phyloP scores from a whole-genome alignment of 2,888 invertebrate genomes.

The Callyntrura sp. region DNA sequence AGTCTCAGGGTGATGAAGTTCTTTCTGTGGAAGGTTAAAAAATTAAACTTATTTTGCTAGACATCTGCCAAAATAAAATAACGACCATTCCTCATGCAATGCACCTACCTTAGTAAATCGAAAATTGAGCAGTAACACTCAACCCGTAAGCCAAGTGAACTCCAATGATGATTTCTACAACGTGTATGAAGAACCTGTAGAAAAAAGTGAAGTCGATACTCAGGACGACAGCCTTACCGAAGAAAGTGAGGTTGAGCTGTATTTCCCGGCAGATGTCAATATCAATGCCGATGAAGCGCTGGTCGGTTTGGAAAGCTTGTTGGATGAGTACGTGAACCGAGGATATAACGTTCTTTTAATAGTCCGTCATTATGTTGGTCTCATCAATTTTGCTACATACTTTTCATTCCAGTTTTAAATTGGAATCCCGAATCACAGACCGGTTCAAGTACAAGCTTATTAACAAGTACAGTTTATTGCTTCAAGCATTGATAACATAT shows the following conservation, averaged over 20 bases:
- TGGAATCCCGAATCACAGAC: slow-evolving; percentile 80
- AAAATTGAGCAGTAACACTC: neutral
- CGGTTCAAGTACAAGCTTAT: slow-evolving; percentile 77
- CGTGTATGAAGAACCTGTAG: slow-evolving; percentile 47
- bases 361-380: no score
- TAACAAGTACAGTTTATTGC: slow-evolving; percentile 81
- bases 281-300: slow-evolving; percentile 79
- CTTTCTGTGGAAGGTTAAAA: neutral
- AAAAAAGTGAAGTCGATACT: slow-evolving; percentile 37
- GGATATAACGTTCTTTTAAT: neutral
- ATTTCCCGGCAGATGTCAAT: slow-evolving; percentile 79
- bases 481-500: slow-evolving; percentile 81
- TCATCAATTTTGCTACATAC: no score
- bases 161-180: slow-evolving; percentile 60
- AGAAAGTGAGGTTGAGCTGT: slow-evolving; percentile 62
- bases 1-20: neutral
- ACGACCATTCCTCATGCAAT: neutral
- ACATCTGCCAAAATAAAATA: neutral
- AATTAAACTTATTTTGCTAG: neutral
- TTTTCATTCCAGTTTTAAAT: slow-evolving; percentile 73
- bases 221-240: slow-evolving; percentile 56
- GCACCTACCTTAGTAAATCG: slow-evolving; percentile 1
- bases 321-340: slow-evolving; percentile 74
- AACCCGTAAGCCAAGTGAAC: slow-evolving; percentile 1
- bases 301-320: slow-evolving; percentile 74